Percentiles rank a stretch among this genome's conserved stretches.
phyloP scores from a whole-genome alignment of 2,888 invertebrate genomes.

The Heterodera filipjevi region DNA sequence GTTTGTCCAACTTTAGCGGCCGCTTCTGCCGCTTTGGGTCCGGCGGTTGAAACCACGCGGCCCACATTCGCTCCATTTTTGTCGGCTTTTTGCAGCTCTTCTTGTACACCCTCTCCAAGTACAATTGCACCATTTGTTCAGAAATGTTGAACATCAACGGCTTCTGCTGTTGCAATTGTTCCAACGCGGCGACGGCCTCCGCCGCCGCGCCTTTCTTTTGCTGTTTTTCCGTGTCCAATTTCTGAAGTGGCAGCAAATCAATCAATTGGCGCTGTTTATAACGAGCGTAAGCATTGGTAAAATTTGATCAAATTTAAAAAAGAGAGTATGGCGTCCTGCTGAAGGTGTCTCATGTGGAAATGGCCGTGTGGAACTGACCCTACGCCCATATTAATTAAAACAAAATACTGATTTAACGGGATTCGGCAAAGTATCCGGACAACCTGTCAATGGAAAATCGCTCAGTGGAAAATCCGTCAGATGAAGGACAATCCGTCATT shows the following conservation, averaged over 20 bases:
- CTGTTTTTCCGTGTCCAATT: constrained; percentile 16
- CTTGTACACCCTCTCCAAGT: constrained; percentile 5
- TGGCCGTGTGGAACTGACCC: no score
- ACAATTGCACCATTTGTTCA: not conserved
- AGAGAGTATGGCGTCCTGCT: no score
- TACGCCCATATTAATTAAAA: no score
- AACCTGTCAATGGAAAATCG: no score
- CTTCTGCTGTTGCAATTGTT: constrained; percentile 4
- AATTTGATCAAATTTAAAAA: no score
- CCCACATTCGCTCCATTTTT: not conserved
- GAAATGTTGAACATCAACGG: not conserved
- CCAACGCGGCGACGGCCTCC: not conserved
- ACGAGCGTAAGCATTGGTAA: no score
- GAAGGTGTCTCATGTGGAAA: no score
- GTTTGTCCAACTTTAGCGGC: constrained; percentile 24
- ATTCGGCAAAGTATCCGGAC: no score
- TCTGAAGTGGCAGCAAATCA: not conserved
- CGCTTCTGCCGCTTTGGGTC: constrained; percentile 27
- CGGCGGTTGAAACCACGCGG: not conserved
- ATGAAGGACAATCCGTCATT: no score
- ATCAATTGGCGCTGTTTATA: no score
- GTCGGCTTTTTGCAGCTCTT: not conserved
- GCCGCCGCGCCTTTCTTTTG: not conserved
- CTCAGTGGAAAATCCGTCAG: no score
- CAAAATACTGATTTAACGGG: no score